Evolutionary conservation across 1,140 invertebrate species (phyloP).

Genomic region (Calliopsis andreniformis): DNA sequence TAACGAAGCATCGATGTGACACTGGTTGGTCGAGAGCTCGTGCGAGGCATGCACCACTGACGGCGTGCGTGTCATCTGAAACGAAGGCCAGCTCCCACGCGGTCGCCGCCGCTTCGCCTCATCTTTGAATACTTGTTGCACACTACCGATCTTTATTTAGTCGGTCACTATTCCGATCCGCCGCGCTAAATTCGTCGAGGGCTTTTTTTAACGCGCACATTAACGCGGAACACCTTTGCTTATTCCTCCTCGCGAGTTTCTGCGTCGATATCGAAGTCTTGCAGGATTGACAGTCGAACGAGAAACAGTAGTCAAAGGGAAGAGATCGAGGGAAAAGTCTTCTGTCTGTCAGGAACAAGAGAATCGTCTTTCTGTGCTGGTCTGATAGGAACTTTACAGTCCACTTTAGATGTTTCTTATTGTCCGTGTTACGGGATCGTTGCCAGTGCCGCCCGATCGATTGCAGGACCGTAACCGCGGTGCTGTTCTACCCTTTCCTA

Average conservation of each 20-base stretch:
- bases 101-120: not conserved
- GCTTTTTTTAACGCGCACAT: constrained; percentile 10
- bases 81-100: not conserved
- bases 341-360: too few species aligned
- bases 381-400: constrained; percentile 11
- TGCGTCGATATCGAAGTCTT: not conserved
- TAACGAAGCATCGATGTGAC: too few species aligned
- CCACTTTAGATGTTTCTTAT: not conserved
- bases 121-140: constrained; percentile 43
- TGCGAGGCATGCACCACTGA: not conserved
- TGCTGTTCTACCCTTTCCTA: constrained; percentile 14
- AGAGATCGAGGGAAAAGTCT: too few species aligned
- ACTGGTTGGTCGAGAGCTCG: too few species aligned
- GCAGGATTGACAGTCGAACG: too few species aligned
- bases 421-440: constrained; percentile 50
- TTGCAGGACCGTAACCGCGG: constrained; percentile 46
- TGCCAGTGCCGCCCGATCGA: constrained; percentile 60
- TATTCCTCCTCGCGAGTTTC: not conserved
- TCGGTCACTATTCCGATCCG: not conserved
- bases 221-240: not conserved
- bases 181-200: constrained; percentile 19
- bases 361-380: not conserved
- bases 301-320: not conserved
- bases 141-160: constrained; percentile 43
- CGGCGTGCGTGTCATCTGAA: too few species aligned